Conservation (phyloP, 92 coral and sea anemone genomes). For the Parazoanthus swiftii region DNA sequence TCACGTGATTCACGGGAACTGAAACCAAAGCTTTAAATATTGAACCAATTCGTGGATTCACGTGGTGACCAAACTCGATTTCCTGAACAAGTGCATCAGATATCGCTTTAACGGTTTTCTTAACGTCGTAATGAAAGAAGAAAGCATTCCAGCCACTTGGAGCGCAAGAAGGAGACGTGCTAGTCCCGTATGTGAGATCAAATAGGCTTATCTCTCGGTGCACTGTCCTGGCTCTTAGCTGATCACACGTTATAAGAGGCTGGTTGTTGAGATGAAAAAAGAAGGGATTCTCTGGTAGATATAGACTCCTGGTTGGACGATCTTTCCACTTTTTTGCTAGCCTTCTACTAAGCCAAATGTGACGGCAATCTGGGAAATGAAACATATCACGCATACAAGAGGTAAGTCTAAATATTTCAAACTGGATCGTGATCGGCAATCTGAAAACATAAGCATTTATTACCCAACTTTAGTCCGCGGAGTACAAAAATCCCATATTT, state of each 20-base stretch:
- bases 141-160: constrained; percentile 41
- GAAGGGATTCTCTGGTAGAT: constrained; percentile 17
- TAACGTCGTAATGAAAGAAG: constrained; percentile 26
- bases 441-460: too few relatives aligned
- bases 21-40: constrained; percentile 30
- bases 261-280: constrained; percentile 1
- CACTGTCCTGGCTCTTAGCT: constrained; percentile 10
- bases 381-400: not conserved
- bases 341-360: not conserved
- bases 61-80: constrained; percentile 27
- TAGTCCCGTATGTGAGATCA: constrained; percentile 41
- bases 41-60: constrained; percentile 24
- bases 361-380: constrained; percentile 9
- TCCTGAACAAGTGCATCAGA: constrained; percentile 42
- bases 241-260: constrained; percentile 8
- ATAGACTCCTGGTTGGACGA: constrained; percentile 1
- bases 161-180: constrained; percentile 27
- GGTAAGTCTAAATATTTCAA: too few relatives aligned
- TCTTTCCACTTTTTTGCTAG: not conserved
- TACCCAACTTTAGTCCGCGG: too few relatives aligned
- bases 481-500: too few relatives aligned
- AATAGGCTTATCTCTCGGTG: constrained; percentile 27
- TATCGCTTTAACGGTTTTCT: not conserved
- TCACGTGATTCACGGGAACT: constrained; percentile 28
- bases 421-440: too few relatives aligned